A percentile compares a stretch with the other conserved stretches of the same genome.
Evolutionary conservation across 2,888 invertebrate genomes (phyloP).

Genomic region (Holacanthella duospinosa): DNA sequence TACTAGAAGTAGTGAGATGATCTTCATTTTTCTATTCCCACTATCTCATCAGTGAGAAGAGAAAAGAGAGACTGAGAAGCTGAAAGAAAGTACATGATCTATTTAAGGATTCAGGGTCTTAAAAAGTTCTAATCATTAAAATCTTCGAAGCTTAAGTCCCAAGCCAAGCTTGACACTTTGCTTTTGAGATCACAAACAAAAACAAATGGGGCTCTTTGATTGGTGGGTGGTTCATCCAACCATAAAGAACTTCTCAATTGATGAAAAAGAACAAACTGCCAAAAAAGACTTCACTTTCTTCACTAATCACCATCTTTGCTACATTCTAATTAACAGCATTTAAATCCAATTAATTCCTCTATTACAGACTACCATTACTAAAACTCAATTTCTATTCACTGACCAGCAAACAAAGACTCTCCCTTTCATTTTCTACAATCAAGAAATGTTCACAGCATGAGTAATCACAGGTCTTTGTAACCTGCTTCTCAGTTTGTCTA

Average conservation of each 20-base stretch:
- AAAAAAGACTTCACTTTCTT: not conserved
- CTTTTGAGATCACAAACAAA: no score
- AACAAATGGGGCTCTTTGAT: not conserved
- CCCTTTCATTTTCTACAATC: not conserved
- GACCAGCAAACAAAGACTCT: no score
- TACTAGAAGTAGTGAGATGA: not conserved
- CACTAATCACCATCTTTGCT: not conserved
- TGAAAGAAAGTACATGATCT: not conserved
- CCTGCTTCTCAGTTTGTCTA: no score
- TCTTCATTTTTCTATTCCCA: not conserved
- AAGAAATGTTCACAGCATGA: not conserved
- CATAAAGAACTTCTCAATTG: not conserved
- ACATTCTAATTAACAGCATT: not conserved
- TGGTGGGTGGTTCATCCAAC: constrained; percentile 1
- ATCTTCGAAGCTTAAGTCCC: not conserved
- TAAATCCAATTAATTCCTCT: not conserved
- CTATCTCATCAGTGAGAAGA: not conserved
- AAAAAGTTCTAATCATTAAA: no score
- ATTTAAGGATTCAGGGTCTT: not conserved
- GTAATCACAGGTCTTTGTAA: not conserved
- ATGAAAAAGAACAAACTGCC: not conserved
- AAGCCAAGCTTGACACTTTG: no score
- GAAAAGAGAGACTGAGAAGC: not conserved
- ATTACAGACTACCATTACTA: not conserved
- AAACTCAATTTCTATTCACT: no score